Percentiles rank a stretch among this genome's conserved stretches.
phyloP scores from a whole-genome alignment of 2,113 vertebrate species.

The Tringa solitaria region DNA sequence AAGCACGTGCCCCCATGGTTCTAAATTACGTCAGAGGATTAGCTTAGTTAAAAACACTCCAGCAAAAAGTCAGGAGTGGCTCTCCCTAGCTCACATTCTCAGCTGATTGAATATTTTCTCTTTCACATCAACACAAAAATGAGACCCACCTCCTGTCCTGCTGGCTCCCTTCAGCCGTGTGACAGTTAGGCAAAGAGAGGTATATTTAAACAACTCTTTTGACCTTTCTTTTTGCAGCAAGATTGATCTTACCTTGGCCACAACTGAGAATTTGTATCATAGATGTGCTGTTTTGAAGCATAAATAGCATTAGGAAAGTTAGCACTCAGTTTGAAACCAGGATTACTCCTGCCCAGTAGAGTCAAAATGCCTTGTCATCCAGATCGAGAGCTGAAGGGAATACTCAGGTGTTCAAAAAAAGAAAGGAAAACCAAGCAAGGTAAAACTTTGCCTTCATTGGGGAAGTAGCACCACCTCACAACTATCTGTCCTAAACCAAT shows the following conservation, averaged over 20 bases:
- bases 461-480: neutral
- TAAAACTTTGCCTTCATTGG: neutral
- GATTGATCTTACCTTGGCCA: neutral
- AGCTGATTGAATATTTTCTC: neutral
- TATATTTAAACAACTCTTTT: neutral
- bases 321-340: neutral
- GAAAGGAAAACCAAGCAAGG: neutral
- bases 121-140: neutral
- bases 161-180: neutral
- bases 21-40: neutral
- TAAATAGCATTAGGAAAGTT: neutral
- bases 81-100: neutral
- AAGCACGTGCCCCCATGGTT: rapidly evolving
- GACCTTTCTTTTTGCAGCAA: neutral
- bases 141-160: neutral
- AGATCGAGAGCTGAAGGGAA: neutral
- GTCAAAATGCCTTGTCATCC: neutral
- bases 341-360: neutral
- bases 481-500: neutral
- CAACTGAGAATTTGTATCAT: neutral
- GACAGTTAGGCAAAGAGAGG: neutral
- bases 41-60: neutral
- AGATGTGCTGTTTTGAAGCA: neutral
- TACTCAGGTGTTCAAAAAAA: neutral
- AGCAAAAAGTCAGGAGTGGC: neutral